Evolutionary conservation across 1,140 invertebrate species (phyloP).

Genomic region (Spodoptera frugiperda): DNA sequence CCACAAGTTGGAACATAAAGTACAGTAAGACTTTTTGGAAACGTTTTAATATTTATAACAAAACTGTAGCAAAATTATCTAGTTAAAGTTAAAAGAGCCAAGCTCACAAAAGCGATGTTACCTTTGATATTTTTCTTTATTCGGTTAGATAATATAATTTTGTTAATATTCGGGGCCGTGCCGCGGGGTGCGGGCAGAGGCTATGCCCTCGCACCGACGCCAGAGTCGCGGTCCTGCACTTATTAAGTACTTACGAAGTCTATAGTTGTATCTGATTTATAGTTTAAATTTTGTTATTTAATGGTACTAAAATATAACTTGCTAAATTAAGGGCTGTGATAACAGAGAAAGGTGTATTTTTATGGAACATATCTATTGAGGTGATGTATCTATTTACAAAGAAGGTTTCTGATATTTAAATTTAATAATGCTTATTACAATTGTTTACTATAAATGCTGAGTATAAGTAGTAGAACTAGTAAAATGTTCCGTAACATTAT

Average conservation of each 20-base stretch:
- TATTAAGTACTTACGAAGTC: constrained; percentile 72
- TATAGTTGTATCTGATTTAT: constrained; percentile 73
- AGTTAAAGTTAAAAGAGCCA: constrained; percentile 63
- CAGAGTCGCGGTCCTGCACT: constrained; percentile 55
- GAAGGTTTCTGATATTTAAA: constrained; percentile 42
- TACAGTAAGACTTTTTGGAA: constrained; percentile 33
- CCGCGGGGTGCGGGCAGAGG: neutral
- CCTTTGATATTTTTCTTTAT: constrained; percentile 51
- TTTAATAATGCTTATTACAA: constrained; percentile 37
- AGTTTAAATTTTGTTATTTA: constrained; percentile 83
- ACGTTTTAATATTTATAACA: constrained; percentile 36
- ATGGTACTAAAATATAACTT: constrained; percentile 64
- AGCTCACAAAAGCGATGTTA: constrained; percentile 69
- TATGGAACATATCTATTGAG: constrained; percentile 72
- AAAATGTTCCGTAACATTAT: constrained; percentile 38
- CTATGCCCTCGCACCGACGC: constrained; percentile 21
- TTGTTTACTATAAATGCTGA: constrained; percentile 19
- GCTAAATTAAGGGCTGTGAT: constrained; percentile 83
- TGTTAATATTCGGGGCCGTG: constrained; percentile 32
- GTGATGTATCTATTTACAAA: constrained; percentile 50
- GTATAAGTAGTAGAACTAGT: neutral
- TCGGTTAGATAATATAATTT: constrained; percentile 39
- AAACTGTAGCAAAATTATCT: constrained; percentile 49
- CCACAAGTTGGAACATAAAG: constrained; percentile 33
- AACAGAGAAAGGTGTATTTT: constrained; percentile 73